Evolutionary conservation across 2,797 vertebrate genomes (phyloP).

Genomic region (Tadarida brasiliensis): DNA sequence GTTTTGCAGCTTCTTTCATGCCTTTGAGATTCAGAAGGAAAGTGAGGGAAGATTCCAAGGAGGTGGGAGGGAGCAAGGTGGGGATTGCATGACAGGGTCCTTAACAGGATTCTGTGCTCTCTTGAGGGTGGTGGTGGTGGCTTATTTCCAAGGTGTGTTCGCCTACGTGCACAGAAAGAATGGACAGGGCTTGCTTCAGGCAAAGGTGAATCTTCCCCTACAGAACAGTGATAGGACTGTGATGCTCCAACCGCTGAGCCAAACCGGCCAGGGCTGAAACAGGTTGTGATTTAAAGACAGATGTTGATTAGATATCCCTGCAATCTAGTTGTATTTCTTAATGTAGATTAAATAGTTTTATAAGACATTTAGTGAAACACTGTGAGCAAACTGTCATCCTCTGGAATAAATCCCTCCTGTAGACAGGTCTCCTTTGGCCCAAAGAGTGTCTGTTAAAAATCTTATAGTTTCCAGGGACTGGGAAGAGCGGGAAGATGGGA

Average conservation of each 20-base stretch:
- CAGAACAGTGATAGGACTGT: background rate
- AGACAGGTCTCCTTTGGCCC: background rate
- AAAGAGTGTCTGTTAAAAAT: background rate
- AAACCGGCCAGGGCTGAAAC: no score
- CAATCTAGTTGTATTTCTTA: constrained; percentile 23
- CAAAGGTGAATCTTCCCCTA: background rate
- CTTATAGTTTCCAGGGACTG: background rate
- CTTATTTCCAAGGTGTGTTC: background rate
- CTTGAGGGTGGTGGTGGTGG: background rate
- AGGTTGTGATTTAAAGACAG: no score
- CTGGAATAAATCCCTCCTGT: background rate
- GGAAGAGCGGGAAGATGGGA: background rate
- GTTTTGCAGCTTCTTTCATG: background rate
- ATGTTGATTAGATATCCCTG: no score
- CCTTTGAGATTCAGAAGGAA: background rate
- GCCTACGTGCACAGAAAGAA: background rate
- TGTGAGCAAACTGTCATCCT: background rate
- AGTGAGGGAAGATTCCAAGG: background rate
- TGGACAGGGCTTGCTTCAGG: background rate
- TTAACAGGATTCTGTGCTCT: background rate
- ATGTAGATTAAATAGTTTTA: background rate
- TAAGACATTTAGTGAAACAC: background rate
- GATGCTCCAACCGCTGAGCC: no score
- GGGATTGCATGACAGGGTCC: background rate
- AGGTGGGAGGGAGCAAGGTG: background rate